phyloP scores from a whole-genome alignment of 2,888 invertebrate genomes.

The Microctonus brassicae region DNA sequence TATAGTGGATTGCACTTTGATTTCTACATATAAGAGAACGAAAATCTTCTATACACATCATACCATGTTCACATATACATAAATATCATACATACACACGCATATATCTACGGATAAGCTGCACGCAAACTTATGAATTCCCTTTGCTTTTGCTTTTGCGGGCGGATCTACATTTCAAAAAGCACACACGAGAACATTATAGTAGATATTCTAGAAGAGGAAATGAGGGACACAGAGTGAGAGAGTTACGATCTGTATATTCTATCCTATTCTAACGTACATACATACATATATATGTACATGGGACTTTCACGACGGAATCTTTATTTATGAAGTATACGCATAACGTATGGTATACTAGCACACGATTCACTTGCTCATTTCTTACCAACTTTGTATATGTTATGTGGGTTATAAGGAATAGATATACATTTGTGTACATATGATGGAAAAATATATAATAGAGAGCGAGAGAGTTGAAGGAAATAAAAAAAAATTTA shows the following conservation, averaged over 20 bases:
- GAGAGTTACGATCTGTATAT: constrained; percentile 35
- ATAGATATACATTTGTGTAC: background rate
- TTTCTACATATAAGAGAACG: background rate
- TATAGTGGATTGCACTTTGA: background rate
- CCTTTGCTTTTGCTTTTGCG: too few relatives aligned
- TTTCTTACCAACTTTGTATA: constrained; percentile 19
- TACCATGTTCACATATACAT: background rate
- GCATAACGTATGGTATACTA: constrained; percentile 20
- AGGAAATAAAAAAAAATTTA: background rate
- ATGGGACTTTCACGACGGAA: constrained; percentile 47
- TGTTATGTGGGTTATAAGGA: background rate
- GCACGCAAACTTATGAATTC: constrained; percentile 54
- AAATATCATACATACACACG: background rate
- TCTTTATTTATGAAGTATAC: constrained; percentile 61
- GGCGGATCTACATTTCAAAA: constrained; percentile 55
- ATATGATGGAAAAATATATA: background rate
- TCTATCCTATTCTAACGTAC: too few relatives aligned
- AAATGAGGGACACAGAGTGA: constrained; percentile 16
- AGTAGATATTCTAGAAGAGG: background rate
- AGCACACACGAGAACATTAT: constrained; percentile 39
- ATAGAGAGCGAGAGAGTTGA: too few relatives aligned
- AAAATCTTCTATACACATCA: background rate
- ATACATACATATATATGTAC: too few relatives aligned
- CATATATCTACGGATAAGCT: background rate
- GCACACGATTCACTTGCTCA: constrained; percentile 41